phyloP scores from a whole-genome alignment of 2,888 invertebrate genomes.

The Cenopis cana region DNA sequence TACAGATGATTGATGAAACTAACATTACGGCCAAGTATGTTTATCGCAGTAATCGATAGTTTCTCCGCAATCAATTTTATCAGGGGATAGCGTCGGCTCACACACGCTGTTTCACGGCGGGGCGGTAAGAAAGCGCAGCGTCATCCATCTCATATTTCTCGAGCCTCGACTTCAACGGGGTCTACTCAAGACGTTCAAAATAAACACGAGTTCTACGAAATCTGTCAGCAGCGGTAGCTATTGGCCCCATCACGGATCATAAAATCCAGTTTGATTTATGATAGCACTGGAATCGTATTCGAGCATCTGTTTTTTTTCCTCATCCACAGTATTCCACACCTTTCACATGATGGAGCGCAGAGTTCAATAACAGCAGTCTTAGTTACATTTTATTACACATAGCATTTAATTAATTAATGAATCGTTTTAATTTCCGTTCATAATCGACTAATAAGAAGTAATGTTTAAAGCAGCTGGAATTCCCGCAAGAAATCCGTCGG shows the following conservation, averaged over 20 bases:
- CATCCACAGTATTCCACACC: slow-evolving; percentile 35
- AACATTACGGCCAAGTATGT: slow-evolving; percentile 72
- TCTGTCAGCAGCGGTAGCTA: slow-evolving; percentile 63
- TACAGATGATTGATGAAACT: slow-evolving; percentile 72
- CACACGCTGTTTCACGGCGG: slow-evolving; percentile 54
- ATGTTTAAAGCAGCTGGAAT: slow-evolving; percentile 81
- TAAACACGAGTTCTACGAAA: slow-evolving; percentile 75
- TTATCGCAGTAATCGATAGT: slow-evolving; percentile 76
- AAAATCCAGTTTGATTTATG: slow-evolving; percentile 73
- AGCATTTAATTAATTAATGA: slow-evolving; percentile 55
- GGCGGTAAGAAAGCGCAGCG: slow-evolving; percentile 68
- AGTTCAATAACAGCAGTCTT: slow-evolving; percentile 27
- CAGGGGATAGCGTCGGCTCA: slow-evolving; percentile 59
- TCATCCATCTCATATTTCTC: slow-evolving; percentile 73
- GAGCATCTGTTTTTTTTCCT: slow-evolving; percentile 60
- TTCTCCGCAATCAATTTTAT: slow-evolving; percentile 75
- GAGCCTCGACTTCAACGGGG: slow-evolving; percentile 63
- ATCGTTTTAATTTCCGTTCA: slow-evolving; percentile 69
- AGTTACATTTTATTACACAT: slow-evolving; percentile 36
- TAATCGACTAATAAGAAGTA: slow-evolving; percentile 81
- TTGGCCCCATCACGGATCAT: slow-evolving; percentile 62
- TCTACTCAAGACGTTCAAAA: slow-evolving; percentile 76
- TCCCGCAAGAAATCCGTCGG: slow-evolving; percentile 78
- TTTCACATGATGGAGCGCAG: slow-evolving; percentile 21
- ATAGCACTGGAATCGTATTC: slow-evolving; percentile 57